Percentiles rank a stretch among this genome's conserved stretches.
phyloP scores from a whole-genome alignment of 2,113 vertebrate species.

The Pardalotus punctatus region DNA sequence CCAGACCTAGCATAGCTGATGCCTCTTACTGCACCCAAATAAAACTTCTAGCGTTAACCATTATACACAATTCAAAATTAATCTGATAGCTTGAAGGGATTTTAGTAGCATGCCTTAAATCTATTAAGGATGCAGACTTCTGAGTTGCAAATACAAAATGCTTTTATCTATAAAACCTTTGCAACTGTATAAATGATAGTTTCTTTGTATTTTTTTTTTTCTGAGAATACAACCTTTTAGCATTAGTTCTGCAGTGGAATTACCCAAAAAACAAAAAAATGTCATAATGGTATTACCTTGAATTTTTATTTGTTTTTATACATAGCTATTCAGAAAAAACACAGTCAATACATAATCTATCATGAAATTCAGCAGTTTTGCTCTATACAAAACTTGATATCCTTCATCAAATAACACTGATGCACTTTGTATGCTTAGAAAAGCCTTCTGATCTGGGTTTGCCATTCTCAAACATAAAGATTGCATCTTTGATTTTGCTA shows the following conservation, averaged over 20 bases:
- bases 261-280: constrained; percentile 28
- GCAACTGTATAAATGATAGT: neutral
- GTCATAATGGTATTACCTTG: neutral
- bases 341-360: neutral
- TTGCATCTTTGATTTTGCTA: neutral
- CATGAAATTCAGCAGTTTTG: neutral
- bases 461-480: neutral
- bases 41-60: neutral
- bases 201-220: neutral
- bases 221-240: neutral
- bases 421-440: neutral
- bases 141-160: constrained; percentile 13
- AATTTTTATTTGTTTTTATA: neutral
- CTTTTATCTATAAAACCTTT: constrained; percentile 16
- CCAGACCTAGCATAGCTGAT: neutral
- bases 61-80: neutral
- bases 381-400: neutral
- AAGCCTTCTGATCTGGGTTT: constrained; percentile 2
- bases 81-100: neutral
- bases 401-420: neutral
- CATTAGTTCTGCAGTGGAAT: constrained; percentile 46
- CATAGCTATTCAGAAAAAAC: neutral
- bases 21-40: neutral
- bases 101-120: neutral
- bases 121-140: neutral